Evolutionary conservation across 2,888 invertebrate genomes (phyloP).

Genomic region (Amphimallon solstitiale): DNA sequence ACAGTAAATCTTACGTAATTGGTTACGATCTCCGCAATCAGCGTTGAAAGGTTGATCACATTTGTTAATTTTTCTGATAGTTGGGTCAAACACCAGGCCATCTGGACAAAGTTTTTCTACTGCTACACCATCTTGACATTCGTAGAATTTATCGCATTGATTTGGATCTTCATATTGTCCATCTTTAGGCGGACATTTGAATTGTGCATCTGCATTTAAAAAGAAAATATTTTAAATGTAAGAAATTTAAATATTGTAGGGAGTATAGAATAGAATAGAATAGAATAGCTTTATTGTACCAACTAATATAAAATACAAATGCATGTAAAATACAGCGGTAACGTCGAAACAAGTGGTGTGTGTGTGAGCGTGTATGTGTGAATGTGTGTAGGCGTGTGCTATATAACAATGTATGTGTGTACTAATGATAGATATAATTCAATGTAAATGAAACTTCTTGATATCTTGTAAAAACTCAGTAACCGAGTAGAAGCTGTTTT

Average conservation of each 20-base stretch:
- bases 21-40: constrained; percentile 87
- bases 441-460: no score
- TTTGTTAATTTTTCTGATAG: constrained; percentile 87
- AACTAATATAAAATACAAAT: no score
- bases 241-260: neutral
- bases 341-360: no score
- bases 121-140: constrained; percentile 78
- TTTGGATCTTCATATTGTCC: constrained; percentile 82
- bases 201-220: constrained; percentile 54
- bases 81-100: constrained; percentile 87
- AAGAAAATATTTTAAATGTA: neutral
- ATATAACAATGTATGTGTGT: no score
- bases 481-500: no score
- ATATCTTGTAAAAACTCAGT: no score
- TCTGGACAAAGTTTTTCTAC: constrained; percentile 85
- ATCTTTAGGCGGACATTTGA: constrained; percentile 82
- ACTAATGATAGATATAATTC: no score
- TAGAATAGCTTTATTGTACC: no score
- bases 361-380: no score
- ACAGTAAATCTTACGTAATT: constrained; percentile 79
- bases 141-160: constrained; percentile 90
- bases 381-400: no score
- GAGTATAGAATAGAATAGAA: constrained; percentile 1
- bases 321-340: no score
- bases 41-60: constrained; percentile 94